Base-by-base conservation (phyloP, 2,888 invertebrate genomes). In the Phortica okadai region DNA sequence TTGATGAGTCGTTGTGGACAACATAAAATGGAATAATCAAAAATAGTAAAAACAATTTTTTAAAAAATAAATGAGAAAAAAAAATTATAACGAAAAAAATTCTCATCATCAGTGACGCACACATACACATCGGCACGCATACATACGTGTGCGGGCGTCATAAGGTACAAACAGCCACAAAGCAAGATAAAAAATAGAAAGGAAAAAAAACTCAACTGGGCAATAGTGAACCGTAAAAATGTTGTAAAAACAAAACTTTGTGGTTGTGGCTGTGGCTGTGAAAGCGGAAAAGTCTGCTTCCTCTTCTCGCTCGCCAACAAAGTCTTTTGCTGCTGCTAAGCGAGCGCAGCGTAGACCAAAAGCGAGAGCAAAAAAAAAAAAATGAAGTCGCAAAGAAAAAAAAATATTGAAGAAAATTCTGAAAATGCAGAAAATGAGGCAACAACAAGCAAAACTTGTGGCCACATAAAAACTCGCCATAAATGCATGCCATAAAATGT, bases 191-290 rank as follows among this genome's bases (percentile, higher is more conserved):
- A 45, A 44, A n/a, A 14, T 21, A 21, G 21, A 11, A n/a, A 58
- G 59, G 7, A 73, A 42, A 25, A 33, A 59, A 41, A 62, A 21
- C 1, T 14, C 14, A 45, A 69, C 11, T 16, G 45, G 21, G 44
- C 33, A 87, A 84, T 87, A 84, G 83, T 82, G 84, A 85, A 83
- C 83, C 85, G 83, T 87, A 86, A 86, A 86, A 86, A 86, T 83
- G 87, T 84, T 86, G 85, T 86, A 87, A 86, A 80, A 86, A 87
- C 62, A 25, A 72, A 72, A 56, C 85, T 85, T 86, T 87, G 50
- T 86, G 83, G 84, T 85, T 87, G 85, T 82, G 87, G 82, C 10
- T 87, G 85, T 82, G 87, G 82, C 10, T n/a, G 7, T 3, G 8
- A 11, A 21, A 25, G 11, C n/a, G 7, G 62, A 14, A 74, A 74